phyloP scores from a whole-genome alignment of 2,888 invertebrate genomes.

The Acanthosepion esculentum region DNA sequence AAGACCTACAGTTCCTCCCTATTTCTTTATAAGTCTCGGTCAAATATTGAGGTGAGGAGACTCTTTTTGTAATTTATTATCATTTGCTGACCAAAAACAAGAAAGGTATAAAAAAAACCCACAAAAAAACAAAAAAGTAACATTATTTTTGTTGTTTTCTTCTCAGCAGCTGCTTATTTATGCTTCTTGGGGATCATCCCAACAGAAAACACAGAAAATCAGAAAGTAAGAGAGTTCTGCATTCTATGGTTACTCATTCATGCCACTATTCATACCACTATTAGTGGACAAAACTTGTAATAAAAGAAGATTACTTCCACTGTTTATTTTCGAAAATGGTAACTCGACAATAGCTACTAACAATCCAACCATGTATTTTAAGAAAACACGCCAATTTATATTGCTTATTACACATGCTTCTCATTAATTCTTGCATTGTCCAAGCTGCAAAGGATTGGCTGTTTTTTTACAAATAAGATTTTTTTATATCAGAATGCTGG shows the following conservation, averaged over 20 bases:
- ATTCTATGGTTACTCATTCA: not conserved
- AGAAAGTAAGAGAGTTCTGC: no score
- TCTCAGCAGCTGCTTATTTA: not conserved
- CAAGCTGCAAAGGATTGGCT: no score
- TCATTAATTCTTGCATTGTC: not conserved
- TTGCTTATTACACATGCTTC: not conserved
- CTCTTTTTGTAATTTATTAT: not conserved
- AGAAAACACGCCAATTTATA: not conserved
- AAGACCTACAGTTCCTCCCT: no score
- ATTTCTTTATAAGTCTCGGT: not conserved
- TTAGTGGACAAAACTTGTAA: not conserved
- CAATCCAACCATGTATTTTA: not conserved
- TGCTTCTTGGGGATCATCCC: not conserved
- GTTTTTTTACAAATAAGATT: not conserved
- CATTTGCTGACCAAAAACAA: not conserved
- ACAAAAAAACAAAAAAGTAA: not conserved
- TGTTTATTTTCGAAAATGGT: not conserved
- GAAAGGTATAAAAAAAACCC: no score
- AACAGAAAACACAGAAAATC: not conserved
- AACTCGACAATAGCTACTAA: constrained; percentile 10
- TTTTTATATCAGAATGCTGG: not conserved
- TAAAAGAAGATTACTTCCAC: not conserved
- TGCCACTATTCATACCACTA: not conserved
- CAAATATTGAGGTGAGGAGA: not conserved
- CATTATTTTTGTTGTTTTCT: not conserved